Conservation (phyloP, 2,113 vertebrate species). For the Cromileptes altivelis region DNA sequence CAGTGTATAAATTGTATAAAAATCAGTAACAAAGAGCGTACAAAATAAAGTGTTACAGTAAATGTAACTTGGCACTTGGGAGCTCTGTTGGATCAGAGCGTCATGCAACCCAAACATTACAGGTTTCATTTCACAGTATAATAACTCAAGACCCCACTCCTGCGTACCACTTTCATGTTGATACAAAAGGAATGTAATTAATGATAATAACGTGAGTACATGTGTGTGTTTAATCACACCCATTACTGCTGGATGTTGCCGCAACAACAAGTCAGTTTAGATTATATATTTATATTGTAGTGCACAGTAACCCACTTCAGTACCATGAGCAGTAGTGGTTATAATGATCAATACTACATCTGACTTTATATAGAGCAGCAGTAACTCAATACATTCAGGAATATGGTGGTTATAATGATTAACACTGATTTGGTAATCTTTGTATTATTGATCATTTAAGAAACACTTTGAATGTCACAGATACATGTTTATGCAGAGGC, state of each 20-base stretch:
- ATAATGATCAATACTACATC: background rate
- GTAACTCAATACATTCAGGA: slow-evolving; percentile 24
- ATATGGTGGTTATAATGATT: slow-evolving; percentile 25
- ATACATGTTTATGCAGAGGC: slow-evolving; percentile 48
- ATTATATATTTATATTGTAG: background rate
- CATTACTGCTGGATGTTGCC: background rate
- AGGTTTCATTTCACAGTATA: background rate
- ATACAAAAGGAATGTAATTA: background rate
- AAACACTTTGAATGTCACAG: background rate
- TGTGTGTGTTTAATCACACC: background rate
- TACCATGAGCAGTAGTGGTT: background rate
- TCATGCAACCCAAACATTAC: background rate
- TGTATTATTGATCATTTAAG: background rate
- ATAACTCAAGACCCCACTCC: background rate
- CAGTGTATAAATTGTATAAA: slow-evolving; percentile 21
- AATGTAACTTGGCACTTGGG: slow-evolving; percentile 7
- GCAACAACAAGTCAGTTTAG: background rate
- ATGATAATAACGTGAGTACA: background rate
- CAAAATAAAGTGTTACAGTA: background rate
- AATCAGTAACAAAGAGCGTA: background rate
- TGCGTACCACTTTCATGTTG: background rate
- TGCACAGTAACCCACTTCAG: too few relatives aligned
- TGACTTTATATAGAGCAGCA: background rate
- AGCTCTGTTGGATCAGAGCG: background rate
- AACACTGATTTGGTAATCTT: background rate